Evolutionary conservation across 1,140 invertebrate species (phyloP).

Genomic region (Telenomus remus): DNA sequence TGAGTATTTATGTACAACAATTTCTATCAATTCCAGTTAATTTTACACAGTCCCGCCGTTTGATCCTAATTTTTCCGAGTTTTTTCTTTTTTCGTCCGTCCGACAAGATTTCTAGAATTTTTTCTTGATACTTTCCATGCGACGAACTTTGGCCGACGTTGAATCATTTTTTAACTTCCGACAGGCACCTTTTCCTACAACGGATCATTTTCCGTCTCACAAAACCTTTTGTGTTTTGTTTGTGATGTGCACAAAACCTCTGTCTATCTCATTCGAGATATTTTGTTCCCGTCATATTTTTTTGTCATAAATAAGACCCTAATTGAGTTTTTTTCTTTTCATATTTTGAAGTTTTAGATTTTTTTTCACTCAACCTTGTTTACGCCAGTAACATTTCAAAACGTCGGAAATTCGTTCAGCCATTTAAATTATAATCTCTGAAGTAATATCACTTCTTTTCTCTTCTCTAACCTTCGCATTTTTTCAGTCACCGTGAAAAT

Average conservation of each 20-base stretch:
- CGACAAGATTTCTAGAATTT: conserved; percentile 35
- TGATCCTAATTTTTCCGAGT: conserved; percentile 22
- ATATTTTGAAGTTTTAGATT: conserved; percentile 2
- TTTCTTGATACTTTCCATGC: conserved; percentile 38
- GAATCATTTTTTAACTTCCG: conserved; percentile 46
- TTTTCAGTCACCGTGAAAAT: too few species aligned
- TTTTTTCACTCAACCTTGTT: conserved; percentile 17
- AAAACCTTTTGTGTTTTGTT: conserved; percentile 24
- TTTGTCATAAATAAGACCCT: conserved; percentile 41
- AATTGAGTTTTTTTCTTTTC: conserved; percentile 29
- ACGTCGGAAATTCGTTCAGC: neutral
- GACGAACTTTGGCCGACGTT: conserved; percentile 8
- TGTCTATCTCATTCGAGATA: conserved; percentile 32
- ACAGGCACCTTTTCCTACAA: conserved; percentile 21
- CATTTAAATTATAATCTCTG: neutral
- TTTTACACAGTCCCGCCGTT: conserved; percentile 6
- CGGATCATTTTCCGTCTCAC: conserved; percentile 32
- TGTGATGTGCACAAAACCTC: conserved; percentile 27
- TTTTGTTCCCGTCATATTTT: conserved; percentile 31
- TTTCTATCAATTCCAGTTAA: conserved; percentile 26
- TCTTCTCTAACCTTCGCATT: too few species aligned
- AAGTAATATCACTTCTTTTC: too few species aligned
- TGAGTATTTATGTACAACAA: conserved; percentile 37
- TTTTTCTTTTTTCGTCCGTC: conserved; percentile 22
- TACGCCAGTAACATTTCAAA: neutral